These are phyloP conservation scores for Sesamia inferens DNA, from an alignment of 2,888 invertebrate genomes.

Conservation along the genomic window DNA sequence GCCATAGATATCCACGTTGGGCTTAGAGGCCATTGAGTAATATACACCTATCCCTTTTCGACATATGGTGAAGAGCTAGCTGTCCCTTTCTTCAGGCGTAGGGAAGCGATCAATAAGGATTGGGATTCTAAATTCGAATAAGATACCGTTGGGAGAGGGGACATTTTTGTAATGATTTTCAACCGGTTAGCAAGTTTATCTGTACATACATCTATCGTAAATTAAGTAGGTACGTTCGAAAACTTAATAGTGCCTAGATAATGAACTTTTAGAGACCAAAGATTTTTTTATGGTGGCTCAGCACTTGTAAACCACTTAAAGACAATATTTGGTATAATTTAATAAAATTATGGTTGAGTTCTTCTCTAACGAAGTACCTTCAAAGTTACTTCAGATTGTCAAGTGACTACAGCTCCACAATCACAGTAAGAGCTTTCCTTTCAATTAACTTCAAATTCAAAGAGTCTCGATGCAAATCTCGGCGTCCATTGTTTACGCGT, in stretches of 20 bases:
- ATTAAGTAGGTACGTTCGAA: not conserved
- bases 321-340: not conserved
- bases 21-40: constrained; percentile 61
- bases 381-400: constrained; percentile 3
- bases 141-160: constrained; percentile 66
- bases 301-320: not conserved
- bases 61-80: constrained; percentile 48
- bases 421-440: constrained; percentile 28
- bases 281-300: not conserved
- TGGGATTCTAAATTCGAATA: constrained; percentile 79
- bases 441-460: constrained; percentile 48
- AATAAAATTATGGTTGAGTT: not conserved
- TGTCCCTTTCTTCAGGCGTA: constrained; percentile 62
- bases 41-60: constrained; percentile 67
- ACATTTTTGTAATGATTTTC: constrained; percentile 54
- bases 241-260: not conserved
- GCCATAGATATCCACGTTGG: constrained; percentile 73
- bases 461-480: constrained; percentile 47
- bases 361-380: not conserved
- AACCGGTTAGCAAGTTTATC: constrained; percentile 32
- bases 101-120: constrained; percentile 83
- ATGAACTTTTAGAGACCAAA: not conserved
- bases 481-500: constrained; percentile 50
- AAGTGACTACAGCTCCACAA: constrained; percentile 12
- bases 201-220: constrained; percentile 10